Base-by-base conservation (phyloP, 2,888 invertebrate species). In the Andrena dorsata region DNA sequence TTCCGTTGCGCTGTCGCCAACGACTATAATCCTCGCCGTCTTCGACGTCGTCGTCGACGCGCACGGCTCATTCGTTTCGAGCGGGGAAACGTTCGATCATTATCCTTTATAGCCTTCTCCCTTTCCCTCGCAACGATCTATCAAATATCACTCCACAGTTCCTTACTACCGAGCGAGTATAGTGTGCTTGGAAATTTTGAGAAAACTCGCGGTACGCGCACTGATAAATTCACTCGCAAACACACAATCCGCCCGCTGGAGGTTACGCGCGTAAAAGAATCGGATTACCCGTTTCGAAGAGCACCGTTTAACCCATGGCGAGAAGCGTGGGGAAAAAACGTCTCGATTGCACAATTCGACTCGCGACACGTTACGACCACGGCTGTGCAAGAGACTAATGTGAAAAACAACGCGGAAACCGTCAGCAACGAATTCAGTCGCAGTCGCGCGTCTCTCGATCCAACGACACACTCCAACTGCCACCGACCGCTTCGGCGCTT, bases 391-490 rank as follows among this genome's bases (percentile, higher is more conserved):
- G 56, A 60, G 23, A 2, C 13, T n/a, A 65, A 56, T 30, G 69
- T 32, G 20, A 23, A 47, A 61, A 26, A 23, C 32, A 20, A 20
- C 53, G 10, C 53, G 66, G 20, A n/a, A 64, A 73, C 60, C 49
- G 64, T 63, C 51, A 60, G 23, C 70, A 58, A 74, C 53, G 68
- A 47, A 47, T 7, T 41, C 85, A 58, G 32, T 80, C 47, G 58
- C 69, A 72, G 69, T 80, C 82, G 70, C 79, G 75, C 84, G 84
- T 82, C 73, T 65, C 77, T 63, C 80, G 81, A 76, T 78, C 86
- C 78, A 76, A 82, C 88, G 88, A 84, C 83, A 86, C 83, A 86
- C 85, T 86, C 85, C 66, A 66, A 82, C 76, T 71, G 86, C 83
- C 81, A 75, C 77, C 80, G 74, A 74, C 64, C 76, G 64, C 74